Percentiles rank a stretch among this genome's conserved stretches.
These are phyloP conservation scores for Phenganax subtilis DNA, from an alignment of 92 coral and sea anemone species.

Conservation along the genomic window DNA sequence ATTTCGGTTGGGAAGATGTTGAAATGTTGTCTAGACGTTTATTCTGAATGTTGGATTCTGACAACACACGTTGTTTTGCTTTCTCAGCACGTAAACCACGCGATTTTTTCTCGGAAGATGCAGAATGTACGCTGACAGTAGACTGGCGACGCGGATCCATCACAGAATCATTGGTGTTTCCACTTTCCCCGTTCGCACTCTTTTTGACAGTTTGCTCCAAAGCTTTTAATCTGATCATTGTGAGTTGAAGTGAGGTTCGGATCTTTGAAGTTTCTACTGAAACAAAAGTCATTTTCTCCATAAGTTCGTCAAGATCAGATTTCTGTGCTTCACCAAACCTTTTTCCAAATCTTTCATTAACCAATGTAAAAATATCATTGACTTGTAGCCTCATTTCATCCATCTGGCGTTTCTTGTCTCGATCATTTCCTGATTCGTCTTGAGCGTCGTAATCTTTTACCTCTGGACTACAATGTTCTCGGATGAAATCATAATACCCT, in stretches of 20 bases:
- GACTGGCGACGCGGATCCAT: constrained; percentile 12
- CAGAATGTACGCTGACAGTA: constrained; percentile 11
- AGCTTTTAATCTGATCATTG: constrained; percentile 34
- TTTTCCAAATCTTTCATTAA: constrained; percentile 36
- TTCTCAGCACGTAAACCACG: neutral
- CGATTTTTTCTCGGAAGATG: constrained; percentile 24
- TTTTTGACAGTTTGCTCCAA: constrained; percentile 25
- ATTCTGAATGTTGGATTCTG: constrained; percentile 13
- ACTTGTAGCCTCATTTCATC: constrained; percentile 39
- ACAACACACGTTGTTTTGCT: constrained; percentile 1
- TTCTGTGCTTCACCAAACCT: constrained; percentile 37
- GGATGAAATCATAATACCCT: constrained; percentile 51
- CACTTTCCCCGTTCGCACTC: neutral
- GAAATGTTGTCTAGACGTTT: neutral
- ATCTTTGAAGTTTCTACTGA: constrained; percentile 31
- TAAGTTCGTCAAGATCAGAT: constrained; percentile 33
- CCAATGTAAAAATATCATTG: constrained; percentile 18
- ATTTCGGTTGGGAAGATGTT: neutral
- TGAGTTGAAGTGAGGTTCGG: constrained; percentile 34
- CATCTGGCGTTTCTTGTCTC: constrained; percentile 36
- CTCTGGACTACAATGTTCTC: constrained; percentile 60
- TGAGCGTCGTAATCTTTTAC: constrained; percentile 48
- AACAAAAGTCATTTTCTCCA: constrained; percentile 32
- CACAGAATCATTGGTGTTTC: neutral
- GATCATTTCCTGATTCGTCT: constrained; percentile 34